These are phyloP conservation scores for Endomychus coccineus DNA, from an alignment of 2,888 invertebrate genomes.

Conservation along the genomic window DNA sequence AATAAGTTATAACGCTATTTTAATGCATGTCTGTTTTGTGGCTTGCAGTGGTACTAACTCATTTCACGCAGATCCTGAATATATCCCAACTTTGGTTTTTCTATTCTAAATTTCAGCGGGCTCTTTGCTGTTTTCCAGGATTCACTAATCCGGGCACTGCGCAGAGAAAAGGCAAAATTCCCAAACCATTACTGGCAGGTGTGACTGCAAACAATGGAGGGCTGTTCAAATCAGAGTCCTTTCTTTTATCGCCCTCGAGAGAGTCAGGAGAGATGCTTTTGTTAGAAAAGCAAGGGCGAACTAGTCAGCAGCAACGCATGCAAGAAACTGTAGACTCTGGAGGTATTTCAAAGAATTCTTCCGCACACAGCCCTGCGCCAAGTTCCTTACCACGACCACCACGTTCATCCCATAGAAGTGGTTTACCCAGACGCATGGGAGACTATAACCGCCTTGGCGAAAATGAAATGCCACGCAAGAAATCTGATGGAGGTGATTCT, in stretches of 20 bases:
- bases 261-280: constrained; percentile 62
- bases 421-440: constrained; percentile 47
- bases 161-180: constrained; percentile 69
- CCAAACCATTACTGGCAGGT: constrained; percentile 67
- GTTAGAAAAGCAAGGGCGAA: constrained; percentile 68
- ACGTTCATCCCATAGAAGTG: constrained; percentile 47
- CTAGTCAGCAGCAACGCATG: constrained; percentile 67
- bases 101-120: constrained; percentile 65
- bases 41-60: constrained; percentile 47
- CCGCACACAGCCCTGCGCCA: constrained; percentile 56
- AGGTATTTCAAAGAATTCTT: constrained; percentile 20
- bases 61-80: constrained; percentile 41
- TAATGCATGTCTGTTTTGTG: constrained; percentile 43
- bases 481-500: constrained; percentile 40
- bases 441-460: constrained; percentile 60
- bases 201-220: constrained; percentile 44
- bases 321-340: constrained; percentile 42
- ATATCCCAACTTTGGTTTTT: constrained; percentile 44
- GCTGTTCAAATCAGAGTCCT: constrained; percentile 26
- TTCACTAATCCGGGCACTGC: constrained; percentile 68
- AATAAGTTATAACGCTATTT: too few species aligned
- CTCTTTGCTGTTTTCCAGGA: constrained; percentile 80
- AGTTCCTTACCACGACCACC: constrained; percentile 67
- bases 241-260: constrained; percentile 41
- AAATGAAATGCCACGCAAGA: constrained; percentile 42